Evolutionary conservation across 2,797 vertebrate species (phyloP).

Genomic region (Pangasius djambal): DNA sequence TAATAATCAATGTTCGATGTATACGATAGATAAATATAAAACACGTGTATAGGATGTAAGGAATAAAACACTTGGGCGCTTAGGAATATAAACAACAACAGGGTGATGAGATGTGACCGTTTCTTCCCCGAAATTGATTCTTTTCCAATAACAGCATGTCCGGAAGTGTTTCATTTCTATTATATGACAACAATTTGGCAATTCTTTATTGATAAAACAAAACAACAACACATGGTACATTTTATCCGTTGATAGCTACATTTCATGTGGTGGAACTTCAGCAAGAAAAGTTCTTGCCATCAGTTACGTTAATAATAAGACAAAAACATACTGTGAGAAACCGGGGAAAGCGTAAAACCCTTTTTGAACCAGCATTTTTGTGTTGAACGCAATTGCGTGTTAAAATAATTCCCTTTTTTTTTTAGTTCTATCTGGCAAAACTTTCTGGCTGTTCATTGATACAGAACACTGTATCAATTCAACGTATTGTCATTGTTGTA

Average conservation of each 20-base stretch:
- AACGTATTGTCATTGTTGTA: constrained; percentile 34
- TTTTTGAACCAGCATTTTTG: background rate
- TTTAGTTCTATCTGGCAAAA: background rate
- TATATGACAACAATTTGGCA: no score
- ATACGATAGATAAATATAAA: no score
- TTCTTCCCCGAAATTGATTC: background rate
- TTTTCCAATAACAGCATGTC: background rate
- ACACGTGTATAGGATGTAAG: no score
- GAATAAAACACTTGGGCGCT: no score
- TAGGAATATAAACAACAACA: background rate
- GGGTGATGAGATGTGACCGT: background rate
- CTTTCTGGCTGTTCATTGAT: background rate
- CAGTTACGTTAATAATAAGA: no score
- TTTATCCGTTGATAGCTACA: background rate
- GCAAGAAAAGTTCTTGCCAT: background rate
- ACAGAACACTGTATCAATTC: constrained; percentile 13
- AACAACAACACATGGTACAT: background rate
- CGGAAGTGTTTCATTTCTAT: background rate
- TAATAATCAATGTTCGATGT: background rate
- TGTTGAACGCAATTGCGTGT: background rate
- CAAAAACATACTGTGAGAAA: no score
- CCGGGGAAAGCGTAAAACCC: no score
- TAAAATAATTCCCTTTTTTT: background rate
- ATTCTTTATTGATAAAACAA: no score
- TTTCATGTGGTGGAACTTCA: background rate